These are phyloP conservation scores for Microcebus murinus DNA, from an alignment of 2,113 vertebrate species.

Conservation along the genomic window DNA sequence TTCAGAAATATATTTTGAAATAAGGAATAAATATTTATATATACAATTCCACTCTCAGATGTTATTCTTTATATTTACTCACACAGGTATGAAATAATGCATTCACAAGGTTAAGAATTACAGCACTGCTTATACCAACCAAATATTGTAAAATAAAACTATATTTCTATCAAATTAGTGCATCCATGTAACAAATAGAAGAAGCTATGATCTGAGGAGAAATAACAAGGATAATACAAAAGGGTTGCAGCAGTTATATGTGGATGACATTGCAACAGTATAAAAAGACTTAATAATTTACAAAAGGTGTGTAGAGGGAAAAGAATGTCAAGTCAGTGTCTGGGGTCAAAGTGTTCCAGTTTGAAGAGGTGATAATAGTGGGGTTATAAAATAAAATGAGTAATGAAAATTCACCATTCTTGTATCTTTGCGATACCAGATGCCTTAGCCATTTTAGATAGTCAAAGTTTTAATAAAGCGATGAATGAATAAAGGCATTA, in stretches of 20 bases:
- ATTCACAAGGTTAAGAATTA: neutral
- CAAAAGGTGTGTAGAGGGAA: neutral
- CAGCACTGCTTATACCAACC: neutral
- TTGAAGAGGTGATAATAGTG: neutral
- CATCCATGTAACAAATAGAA: neutral
- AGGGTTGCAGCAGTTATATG: neutral
- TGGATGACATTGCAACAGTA: neutral
- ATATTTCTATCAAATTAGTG: neutral
- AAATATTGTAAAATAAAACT: neutral
- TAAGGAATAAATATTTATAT: neutral
- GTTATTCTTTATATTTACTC: neutral
- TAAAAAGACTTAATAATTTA: neutral
- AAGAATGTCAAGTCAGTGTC: neutral
- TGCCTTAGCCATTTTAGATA: neutral
- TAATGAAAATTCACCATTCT: neutral
- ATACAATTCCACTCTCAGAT: neutral
- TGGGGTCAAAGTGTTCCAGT: neutral
- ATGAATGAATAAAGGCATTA: neutral
- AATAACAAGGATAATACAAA: neutral
- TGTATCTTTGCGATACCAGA: neutral
- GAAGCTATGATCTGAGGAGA: neutral
- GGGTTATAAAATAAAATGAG: neutral
- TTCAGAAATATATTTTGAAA: neutral
- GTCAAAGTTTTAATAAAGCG: neutral
- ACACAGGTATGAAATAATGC: neutral